Evolutionary conservation across 2,113 vertebrate species (phyloP), one percentile per base, ranked within the genome.

Genomic region (Mobula hypostoma): DNA sequence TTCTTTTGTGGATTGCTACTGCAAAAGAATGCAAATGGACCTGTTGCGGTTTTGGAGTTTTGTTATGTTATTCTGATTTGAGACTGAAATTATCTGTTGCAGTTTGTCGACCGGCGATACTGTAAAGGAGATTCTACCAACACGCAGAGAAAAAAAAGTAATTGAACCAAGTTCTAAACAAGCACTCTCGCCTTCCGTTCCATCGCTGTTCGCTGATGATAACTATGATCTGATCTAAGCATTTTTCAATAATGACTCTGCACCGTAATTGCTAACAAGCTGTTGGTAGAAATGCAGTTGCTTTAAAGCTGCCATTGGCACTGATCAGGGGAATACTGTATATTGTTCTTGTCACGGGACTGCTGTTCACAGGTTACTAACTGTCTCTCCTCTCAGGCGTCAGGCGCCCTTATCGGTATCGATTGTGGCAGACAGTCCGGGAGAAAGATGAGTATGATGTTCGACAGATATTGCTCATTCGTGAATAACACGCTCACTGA

Each of bases 381-480:
- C 94, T 80, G 78, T 88, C 90, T 95, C 94, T 83, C 94, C 32
- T 27, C 94, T 56, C 94, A 95, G 95, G 95, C 95, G 95, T 95
- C 96, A 97, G 96, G 96, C 95, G 94, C 96, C 96, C 95, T 94
- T 95, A 29, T 6, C 94, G 95, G 94, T 97, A 97, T 97, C 96
- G 97, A 98, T 97, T 96, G 94, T 92, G 70, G 83, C 94, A 94
- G 95, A 95, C 95, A 95, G 96, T 96, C 95, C 94, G 95, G 96
- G 95, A 92, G 80, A 94, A 95, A 96, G 97, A 98, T 95, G 95
- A 94, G 96, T 96, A 98, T 97, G 95, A 95, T 95, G 96, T 96
- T 96, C 96, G 97, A 98, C 97, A 96, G 97, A 94, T 94, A 96
- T 95, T 96, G 96, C 96, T 98, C 97, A 97, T 95, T 97, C 97